Evolutionary conservation across 2,797 vertebrate genomes (phyloP), one percentile per base, ranked within the genome.

Genomic region (Dipus sagitta): DNA sequence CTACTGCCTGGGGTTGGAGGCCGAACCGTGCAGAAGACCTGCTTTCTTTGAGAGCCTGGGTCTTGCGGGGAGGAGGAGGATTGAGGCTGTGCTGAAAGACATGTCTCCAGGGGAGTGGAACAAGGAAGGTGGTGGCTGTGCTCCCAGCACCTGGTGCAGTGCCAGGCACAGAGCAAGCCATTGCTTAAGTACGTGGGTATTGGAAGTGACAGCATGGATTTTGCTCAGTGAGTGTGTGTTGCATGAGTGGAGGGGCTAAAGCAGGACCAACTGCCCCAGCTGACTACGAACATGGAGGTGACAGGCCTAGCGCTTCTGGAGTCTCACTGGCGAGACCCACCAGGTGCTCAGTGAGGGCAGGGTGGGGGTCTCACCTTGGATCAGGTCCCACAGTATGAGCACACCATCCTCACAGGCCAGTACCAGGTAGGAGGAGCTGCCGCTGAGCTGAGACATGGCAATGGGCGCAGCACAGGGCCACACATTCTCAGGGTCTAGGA

Each of bases 401-500:
- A 98, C 92, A 23, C 98, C 98, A 62, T 98, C 98, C 77, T 97
- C 97, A 15, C 99, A 98, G n/a, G 98, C 99, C 70, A 99, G 96
- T 60, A 97, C 98, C 30, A 99, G 94, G 97, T 98, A 98, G 77
- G 96, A 97, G 28, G 96, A 98, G 93, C 98, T 99, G 92, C 90
- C 90, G 74, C 98, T 98, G 72, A 98, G 96, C 83, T 98, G 97
- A 0, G 99, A 99, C 96, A 98, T 98, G 0, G 94, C 71, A 83
- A 99, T 99, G 81, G 98, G 98, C 15, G 98, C 97, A 14, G 99
- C 98, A 60, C 99, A 99, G 4, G 99, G 99, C 99, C 99, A 99
- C 91, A 99, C 96, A 1, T 98, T 79, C 96, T 99, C 98, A 8
- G 96, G 96, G 60, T 99, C 99, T 99, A 26, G 93, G 88, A 85